Conservation (phyloP, 2,888 invertebrate genomes). For the Cosmopolites sordidus region DNA sequence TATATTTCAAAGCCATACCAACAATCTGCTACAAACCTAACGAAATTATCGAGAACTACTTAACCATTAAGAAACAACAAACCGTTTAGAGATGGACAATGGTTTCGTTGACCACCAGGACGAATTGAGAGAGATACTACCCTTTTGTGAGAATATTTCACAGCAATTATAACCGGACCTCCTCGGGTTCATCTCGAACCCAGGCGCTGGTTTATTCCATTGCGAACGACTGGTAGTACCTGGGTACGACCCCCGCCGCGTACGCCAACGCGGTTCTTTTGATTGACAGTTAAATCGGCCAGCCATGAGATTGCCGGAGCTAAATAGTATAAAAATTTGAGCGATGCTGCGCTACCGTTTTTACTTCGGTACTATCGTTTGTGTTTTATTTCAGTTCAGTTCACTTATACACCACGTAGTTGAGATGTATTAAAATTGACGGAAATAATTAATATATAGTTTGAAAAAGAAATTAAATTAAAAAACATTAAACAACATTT, state of each 20-base stretch:
- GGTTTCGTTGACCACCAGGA: not conserved
- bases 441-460: too few species aligned
- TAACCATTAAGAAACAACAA: not conserved
- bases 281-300: conserved; percentile 28
- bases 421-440: too few species aligned
- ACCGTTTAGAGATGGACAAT: not conserved
- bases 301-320: conserved; percentile 25
- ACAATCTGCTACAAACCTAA: not conserved
- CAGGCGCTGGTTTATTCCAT: too few species aligned
- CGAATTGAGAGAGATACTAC: not conserved
- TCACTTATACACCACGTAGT: too few species aligned
- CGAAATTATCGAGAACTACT: not conserved
- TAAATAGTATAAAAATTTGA: conserved; percentile 28
- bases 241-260: conserved; percentile 29
- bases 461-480: too few species aligned
- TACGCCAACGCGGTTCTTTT: conserved; percentile 30
- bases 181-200: conserved; percentile 12
- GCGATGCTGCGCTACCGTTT: conserved; percentile 29
- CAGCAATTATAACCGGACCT: conserved; percentile 33
- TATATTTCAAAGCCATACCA: not conserved
- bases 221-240: conserved; percentile 1
- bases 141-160: conserved; percentile 29
- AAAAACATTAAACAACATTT: too few species aligned
- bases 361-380: not conserved
- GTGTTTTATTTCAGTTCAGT: too few species aligned